Evolutionary conservation across 2,797 vertebrate genomes (phyloP), one percentile per base, ranked within the genome.

Genomic region (Rhyacichthys aspro): DNA sequence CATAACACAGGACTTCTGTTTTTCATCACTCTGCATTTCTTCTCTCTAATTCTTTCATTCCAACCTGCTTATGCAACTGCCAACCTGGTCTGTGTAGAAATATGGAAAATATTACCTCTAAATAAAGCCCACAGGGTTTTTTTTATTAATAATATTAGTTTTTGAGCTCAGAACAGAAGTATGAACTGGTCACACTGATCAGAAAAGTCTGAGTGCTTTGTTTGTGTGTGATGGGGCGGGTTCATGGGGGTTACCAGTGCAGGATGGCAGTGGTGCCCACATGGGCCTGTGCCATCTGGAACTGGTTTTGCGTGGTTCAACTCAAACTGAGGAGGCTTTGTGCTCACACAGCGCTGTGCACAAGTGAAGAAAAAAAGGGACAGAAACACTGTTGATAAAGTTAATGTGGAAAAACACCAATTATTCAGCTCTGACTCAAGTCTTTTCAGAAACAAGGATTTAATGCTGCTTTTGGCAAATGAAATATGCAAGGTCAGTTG

Each of bases 201-300:
- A 28, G 23, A 6, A 28, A 28, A 5, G 23, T n/a, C n/a, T n/a
- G n/a, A n/a, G 28, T 38, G 12, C 38, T 45, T 34, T 15, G n/a
- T 62, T 18, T 28, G 45, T 44, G 48, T 46, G 38, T 57, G 64
- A 11, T 18, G 19, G 32, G 43, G 5, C 8, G 15, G 14, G 14
- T n/a, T 39, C 11, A 47, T n/a, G 3, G 9, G 11, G 32, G 15
- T 66, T 67, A 71, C 54, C 62, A 62, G 8, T 48, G 61, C 56
- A 43, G 56, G 67, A 53, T 87, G 82, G 77, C 76, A 73, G 62
- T 55, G 16, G 32, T 79, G 83, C 83, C 85, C 79, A 55, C 65
- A 45, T 84, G 76, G 74, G 56, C 50, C 58, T 7, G 54, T 78
- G 81, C 79, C 82, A 84, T 83, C 74, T 83, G 85, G 84, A 86